Base-by-base conservation (phyloP, 2,113 vertebrate species). In the Neodon shergylaensis region DNA sequence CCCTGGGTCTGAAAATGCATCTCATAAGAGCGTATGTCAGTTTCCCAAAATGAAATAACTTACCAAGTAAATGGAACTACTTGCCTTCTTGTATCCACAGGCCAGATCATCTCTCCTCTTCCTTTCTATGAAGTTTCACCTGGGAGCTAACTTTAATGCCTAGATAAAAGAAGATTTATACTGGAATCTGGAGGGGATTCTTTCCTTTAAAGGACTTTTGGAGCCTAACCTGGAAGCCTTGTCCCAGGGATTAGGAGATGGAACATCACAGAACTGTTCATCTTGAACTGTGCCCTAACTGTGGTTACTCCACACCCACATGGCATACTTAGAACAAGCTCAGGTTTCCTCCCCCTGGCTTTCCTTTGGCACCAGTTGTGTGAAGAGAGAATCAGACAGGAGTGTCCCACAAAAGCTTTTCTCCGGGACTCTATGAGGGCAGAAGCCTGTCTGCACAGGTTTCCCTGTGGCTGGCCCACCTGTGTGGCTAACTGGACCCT, bases 301-400 rank as follows among this genome's bases (percentile, higher is more conserved):
- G 95, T 96, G 92, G 90, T 90, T 84, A 91, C 42, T 88, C 73
- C 92, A 83, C 61, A 87, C 73, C 82, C 96, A 82, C 5, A 0
- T 1, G 77, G 79, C 7, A 3, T 21, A 28, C 79, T 95, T 89
- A 95, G 92, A 96, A 96, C 5, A 92, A 93, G 89, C 39, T 12
- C n/a, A 0, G 63, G 68, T 95, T 97, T 97, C 90, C 91, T 91
- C 97, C 97, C 97, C 65, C 36, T 47, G 70, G 44, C 47, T 98
- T 94, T 94, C 97, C 87, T 96, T 92, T 97, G 92, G 96, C 70
- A 92, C 33, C 22, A 65, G 0, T 85, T 97, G 72, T 94, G 87
- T 28, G 52, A 44, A 44, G 21, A 66, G 36, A 96, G 31, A 98
- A 97, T 87, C 44, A 65, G 31, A 24, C 13, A 11, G 79, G 44